Base-by-base conservation (phyloP, 2,113 vertebrate genomes). In the Nothocercus nigrocapillus region DNA sequence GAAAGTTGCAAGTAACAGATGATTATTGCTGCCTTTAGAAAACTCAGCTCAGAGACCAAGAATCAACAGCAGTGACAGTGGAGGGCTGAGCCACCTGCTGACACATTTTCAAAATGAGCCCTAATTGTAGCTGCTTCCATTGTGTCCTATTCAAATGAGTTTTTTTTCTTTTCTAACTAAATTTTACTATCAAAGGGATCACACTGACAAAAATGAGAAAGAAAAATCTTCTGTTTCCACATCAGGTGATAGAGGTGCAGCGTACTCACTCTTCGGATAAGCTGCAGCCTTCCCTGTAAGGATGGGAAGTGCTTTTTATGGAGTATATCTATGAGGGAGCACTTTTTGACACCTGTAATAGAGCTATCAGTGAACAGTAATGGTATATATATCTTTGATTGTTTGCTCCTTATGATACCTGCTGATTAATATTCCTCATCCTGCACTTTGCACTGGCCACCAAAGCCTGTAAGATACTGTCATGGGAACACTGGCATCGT, bases 61-160 rank as follows among this genome's bases (percentile, higher is more conserved):
- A 94, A 63, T 62, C 27, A 81, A 82, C 42, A 96, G 62, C 8
- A 86, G 81, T 69, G 82, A 68, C 40, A 82, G 49, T 13, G 38
- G 86, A 90, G n/a, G 69, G 4, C 85, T 94, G 88, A 84, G 73
- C 82, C 77, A 90, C 80, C 44, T 85, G 44, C 30, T 77, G 70
- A 90, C 24, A 88, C 54, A 90, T 95, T 76, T 90, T 81, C 36
- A n/a, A 67, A 93, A 51, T 85, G 8, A 82, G 9, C 9, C 34
- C 21, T 61, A 59, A 38, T 82, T 87, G 70, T 73, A 87, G 45
- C 54, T 82, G 28, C 45, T 76, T 89, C 54, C 38, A 68, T 70
- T 53, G 20, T 68, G 54, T 73, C 73, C 11, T 64, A 94, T 92
- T 88, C 85, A 93, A 96, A 75, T 67, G 66, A 49, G 14, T 22